phyloP scores from a whole-genome alignment of 2,113 vertebrate genomes.

The Colossoma macropomum region DNA sequence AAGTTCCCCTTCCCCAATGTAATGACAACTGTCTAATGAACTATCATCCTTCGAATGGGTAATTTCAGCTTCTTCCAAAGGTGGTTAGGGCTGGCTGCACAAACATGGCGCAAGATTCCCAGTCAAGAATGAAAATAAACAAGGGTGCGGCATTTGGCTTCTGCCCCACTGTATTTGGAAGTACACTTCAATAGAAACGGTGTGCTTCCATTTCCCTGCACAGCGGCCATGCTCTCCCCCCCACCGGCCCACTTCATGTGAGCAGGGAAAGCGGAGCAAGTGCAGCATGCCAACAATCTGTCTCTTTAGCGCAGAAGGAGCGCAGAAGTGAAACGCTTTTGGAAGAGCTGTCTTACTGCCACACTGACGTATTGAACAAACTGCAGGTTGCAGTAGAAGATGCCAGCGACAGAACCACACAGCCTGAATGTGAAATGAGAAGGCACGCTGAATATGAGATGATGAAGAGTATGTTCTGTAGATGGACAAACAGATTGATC shows the following conservation, averaged over 20 bases:
- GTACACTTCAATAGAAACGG: constrained; percentile 22
- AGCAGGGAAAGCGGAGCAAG: constrained; percentile 22
- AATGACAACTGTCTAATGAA: not conserved
- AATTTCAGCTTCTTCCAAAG: not conserved
- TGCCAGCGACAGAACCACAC: constrained; percentile 39
- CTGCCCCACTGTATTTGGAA: constrained; percentile 25
- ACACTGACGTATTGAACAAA: constrained; percentile 50
- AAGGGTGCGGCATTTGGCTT: constrained; percentile 4
- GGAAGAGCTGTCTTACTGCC: constrained; percentile 42
- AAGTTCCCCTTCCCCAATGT: too few species aligned
- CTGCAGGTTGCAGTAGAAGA: constrained; percentile 43
- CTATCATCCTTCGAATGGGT: not conserved
- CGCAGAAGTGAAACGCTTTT: constrained; percentile 48
- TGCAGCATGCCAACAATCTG: constrained; percentile 55
- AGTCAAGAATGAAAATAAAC: constrained; percentile 13
- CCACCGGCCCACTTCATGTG: constrained; percentile 49
- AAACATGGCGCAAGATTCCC: not conserved
- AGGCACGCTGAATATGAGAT: too few species aligned
- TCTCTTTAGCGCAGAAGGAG: constrained; percentile 55
- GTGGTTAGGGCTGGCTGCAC: not conserved
- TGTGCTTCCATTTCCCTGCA: constrained; percentile 2
- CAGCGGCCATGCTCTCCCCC: constrained; percentile 19
- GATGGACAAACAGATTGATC: not conserved
- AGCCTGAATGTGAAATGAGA: constrained; percentile 11
- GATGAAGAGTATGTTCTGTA: constrained; percentile 13